Evolutionary conservation across 2,888 invertebrate genomes (phyloP), one percentile per base, ranked within the genome.

Genomic region (Iphiclides podalirius): DNA sequence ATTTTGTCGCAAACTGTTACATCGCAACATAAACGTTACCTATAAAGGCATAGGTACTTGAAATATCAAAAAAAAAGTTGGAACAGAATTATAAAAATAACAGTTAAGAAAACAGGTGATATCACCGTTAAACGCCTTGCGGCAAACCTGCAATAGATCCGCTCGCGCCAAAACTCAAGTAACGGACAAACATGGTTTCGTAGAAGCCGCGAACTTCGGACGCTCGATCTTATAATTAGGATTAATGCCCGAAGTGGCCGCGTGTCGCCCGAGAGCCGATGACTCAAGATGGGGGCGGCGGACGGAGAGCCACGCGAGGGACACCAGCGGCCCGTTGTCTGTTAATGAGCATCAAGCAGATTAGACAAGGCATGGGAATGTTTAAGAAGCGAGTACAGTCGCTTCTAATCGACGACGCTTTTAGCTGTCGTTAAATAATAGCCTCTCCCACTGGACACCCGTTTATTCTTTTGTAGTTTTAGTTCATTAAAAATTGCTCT

Each of bases 321-420:
- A 66, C 72, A 68, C 60, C 52, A 55, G 38, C 15, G 55, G 45
- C 52, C 61, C 52, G 70, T 79, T 73, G 63, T 75, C 78, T 75
- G 82, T 83, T 82, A 81, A 84, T 83, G 72, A 75, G 78, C 73
- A 77, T 81, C 77, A 78, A 79, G 77, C 67, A 74, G 79, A 83
- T 84, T 83, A 82, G 67, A 13, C n/a, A n/a, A 15, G 11, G 13
- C 34, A 47, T 3, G 13, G 35, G 13, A 47, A 26, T 35, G 3
- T 28, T 6, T 0, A 7, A 15, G 28, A 1, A 14, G 17, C 8
- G 34, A 38, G 23, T 38, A 9, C 12, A 17, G 12, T 12, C 3
- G 17, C 7, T 37, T 12, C 11, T 20, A 12, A 9, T 37, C 12
- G 20, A 37, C n/a, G n/a, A n/a, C n/a, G n/a, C n/a, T n/a, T n/a